Percentiles rank a stretch among this genome's conserved stretches.
Evolutionary conservation across 1,140 invertebrate genomes (phyloP).

Genomic region (Zaprionus africanus): DNA sequence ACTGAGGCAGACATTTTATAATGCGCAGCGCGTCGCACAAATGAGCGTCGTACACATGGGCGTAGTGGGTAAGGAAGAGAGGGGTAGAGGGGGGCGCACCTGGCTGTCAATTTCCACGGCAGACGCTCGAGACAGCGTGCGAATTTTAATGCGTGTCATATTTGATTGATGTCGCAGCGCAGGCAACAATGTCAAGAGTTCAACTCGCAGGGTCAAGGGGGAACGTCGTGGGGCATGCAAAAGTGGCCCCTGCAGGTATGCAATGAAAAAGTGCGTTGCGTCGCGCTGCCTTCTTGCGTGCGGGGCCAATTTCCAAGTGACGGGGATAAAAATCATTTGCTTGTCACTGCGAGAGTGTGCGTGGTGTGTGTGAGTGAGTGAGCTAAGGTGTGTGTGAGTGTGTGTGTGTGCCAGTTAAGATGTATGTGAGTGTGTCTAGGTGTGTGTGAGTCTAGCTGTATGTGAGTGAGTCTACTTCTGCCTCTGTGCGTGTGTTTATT

Average conservation of each 20-base stretch:
- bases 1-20: conserved; percentile 50
- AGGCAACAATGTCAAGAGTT: conserved; percentile 78
- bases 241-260: conserved; percentile 76
- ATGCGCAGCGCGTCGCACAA: conserved; percentile 52
- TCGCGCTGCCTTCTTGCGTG: conserved; percentile 15
- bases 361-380: not conserved
- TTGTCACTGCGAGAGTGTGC: conserved; percentile 23
- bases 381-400: not conserved
- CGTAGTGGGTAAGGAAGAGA: not conserved
- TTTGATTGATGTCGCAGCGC: conserved; percentile 75
- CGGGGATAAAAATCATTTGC: conserved; percentile 45
- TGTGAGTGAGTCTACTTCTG: not conserved
- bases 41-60: conserved; percentile 16
- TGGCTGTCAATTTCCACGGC: conserved; percentile 53
- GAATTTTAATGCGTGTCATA: conserved; percentile 82
- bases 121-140: conserved; percentile 32
- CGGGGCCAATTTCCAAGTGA: conserved; percentile 24
- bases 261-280: conserved; percentile 71
- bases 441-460: not conserved
- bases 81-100: not conserved
- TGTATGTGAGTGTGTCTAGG: not conserved
- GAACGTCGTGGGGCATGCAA: not conserved
- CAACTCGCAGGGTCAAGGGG: conserved; percentile 60
- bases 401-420: too few species aligned
- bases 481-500: conserved; percentile 30